phyloP scores from a whole-genome alignment of 2,888 invertebrate species.

The Hydraecia micacea region DNA sequence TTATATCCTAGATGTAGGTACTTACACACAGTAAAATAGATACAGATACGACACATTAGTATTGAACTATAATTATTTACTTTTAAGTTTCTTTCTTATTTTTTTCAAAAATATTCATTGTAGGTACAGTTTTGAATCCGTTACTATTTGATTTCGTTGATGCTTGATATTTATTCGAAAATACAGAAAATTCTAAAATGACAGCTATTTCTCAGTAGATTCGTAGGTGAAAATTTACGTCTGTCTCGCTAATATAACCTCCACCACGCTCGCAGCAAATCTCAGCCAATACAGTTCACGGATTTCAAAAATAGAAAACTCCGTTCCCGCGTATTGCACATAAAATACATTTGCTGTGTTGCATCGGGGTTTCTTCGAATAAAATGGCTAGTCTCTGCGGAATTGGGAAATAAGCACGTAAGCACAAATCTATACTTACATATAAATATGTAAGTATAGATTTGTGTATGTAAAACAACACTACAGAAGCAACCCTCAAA shows the following conservation, averaged over 20 bases:
- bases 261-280: slow-evolving; percentile 36
- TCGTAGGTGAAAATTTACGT: slow-evolving; percentile 28
- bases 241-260: slow-evolving; percentile 33
- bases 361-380: slow-evolving; percentile 48
- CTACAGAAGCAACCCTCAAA: slow-evolving; percentile 28
- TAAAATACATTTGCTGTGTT: slow-evolving; percentile 56
- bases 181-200: not conserved
- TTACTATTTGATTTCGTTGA: not conserved
- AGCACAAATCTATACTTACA: too few species aligned
- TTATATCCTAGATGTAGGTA: too few species aligned
- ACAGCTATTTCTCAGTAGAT: slow-evolving; percentile 1
- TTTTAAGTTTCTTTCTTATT: not conserved
- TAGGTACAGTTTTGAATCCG: not conserved
- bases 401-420: slow-evolving; percentile 38
- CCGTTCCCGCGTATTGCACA: slow-evolving; percentile 51
- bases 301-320: slow-evolving; percentile 60
- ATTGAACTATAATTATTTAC: too few species aligned
- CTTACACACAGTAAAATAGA: too few species aligned
- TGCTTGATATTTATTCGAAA: slow-evolving; percentile 7
- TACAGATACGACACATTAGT: too few species aligned
- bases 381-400: slow-evolving; percentile 27
- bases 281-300: slow-evolving; percentile 38
- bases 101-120: not conserved
- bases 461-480: slow-evolving; percentile 19
- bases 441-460: too few species aligned